These are phyloP conservation scores for Psophia crepitans DNA, from an alignment of 2,113 vertebrate genomes.

Conservation along the genomic window DNA sequence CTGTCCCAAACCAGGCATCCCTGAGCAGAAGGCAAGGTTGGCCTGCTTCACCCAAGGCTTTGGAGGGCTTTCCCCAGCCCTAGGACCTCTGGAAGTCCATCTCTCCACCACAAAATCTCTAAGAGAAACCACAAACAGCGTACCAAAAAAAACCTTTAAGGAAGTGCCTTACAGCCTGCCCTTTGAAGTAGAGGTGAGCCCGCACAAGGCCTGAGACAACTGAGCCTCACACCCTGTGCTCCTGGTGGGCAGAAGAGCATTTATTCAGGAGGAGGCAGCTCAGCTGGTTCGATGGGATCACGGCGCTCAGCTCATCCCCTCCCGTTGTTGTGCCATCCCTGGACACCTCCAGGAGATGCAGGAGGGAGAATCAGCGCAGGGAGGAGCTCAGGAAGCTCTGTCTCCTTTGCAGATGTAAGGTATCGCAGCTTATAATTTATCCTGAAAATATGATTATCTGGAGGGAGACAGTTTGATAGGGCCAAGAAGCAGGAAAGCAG, in stretches of 20 bases:
- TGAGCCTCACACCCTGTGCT: not conserved
- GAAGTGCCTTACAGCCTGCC: not conserved
- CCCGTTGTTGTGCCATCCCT: fast-evolving
- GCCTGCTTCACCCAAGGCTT: not conserved
- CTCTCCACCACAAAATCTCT: not conserved
- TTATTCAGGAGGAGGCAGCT: not conserved
- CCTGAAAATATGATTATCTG: not conserved
- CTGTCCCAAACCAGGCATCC: not conserved
- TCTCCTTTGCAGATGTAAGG: not conserved
- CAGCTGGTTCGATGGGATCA: not conserved
- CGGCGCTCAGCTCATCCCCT: not conserved
- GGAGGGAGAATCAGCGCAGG: not conserved
- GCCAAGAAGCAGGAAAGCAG: not conserved
- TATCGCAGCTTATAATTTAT: not conserved
- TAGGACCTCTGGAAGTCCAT: not conserved
- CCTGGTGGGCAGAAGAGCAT: not conserved
- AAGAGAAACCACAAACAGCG: fast-evolving
- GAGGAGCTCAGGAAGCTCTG: not conserved
- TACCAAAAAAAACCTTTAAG: not conserved
- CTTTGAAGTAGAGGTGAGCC: too few species aligned
- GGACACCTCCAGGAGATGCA: not conserved
- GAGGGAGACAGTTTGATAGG: not conserved
- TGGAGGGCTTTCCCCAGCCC: not conserved
- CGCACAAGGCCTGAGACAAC: not conserved
- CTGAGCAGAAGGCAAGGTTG: not conserved